A percentile compares a stretch with the other conserved stretches of the same genome.
Evolutionary conservation across 2,888 invertebrate genomes (phyloP).

Genomic region (Platycheirus rosarum): DNA sequence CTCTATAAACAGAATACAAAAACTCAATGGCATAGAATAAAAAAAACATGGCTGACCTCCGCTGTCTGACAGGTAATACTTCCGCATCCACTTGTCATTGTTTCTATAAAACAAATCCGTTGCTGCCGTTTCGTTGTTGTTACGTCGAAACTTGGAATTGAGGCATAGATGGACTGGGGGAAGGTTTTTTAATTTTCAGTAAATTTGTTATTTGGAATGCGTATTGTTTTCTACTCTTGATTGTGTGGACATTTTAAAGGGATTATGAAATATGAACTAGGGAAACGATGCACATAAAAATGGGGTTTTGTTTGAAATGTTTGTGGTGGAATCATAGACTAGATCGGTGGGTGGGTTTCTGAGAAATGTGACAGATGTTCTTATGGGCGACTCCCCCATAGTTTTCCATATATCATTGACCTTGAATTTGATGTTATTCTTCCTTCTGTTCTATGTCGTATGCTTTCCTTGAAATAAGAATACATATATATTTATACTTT

Average conservation of each 20-base stretch:
- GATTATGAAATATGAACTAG: slow-evolving; percentile 45
- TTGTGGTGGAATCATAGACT: slow-evolving; percentile 11
- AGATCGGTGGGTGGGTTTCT: too few relatives aligned
- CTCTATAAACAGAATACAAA: not conserved
- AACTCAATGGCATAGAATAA: not conserved
- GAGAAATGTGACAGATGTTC: too few relatives aligned
- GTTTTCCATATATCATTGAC: not conserved
- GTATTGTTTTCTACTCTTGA: not conserved
- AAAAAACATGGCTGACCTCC: slow-evolving; percentile 19
- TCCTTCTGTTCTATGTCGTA: not conserved
- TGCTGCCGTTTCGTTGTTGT: not conserved
- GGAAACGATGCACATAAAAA: not conserved
- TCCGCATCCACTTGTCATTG: slow-evolving; percentile 18
- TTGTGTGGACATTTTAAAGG: slow-evolving; percentile 27
- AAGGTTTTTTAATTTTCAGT: slow-evolving; percentile 25
- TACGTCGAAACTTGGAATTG: not conserved
- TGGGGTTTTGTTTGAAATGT: slow-evolving; percentile 36
- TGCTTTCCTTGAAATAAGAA: not conserved
- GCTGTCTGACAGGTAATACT: slow-evolving; percentile 10
- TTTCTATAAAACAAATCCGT: slow-evolving; percentile 13
- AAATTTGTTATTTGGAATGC: slow-evolving; percentile 11
- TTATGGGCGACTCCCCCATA: not conserved
- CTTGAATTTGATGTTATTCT: not conserved
- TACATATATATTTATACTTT: too few relatives aligned
- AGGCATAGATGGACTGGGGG: too few relatives aligned